Evolutionary conservation across 2,888 invertebrate genomes (phyloP), one percentile per base, ranked within the genome.

Genomic region (Sphinx pinastri): DNA sequence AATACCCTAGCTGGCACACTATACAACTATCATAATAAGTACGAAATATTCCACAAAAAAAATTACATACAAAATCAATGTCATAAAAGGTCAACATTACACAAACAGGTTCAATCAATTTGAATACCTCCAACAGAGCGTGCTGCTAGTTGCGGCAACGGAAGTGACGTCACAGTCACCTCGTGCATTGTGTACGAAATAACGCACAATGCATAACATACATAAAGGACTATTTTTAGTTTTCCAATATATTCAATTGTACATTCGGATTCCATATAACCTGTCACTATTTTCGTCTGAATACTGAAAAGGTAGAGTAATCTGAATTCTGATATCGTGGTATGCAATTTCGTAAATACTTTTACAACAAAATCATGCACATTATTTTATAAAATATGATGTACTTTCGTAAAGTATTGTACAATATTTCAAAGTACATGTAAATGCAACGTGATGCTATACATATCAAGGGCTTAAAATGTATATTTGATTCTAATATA

Each of bases 141-240:
- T 58, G 54, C 31, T 19, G 55, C 55, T 12, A 54, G 10, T 54
- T 19, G 25, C 58, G 71, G 84, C 84, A 87, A 76, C 90, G 91
- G 91, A 90, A 90, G 85, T 83, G 84, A 84, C 86, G 90, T 79
- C 87, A 87, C 82, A 88, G 83, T 90, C 90, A 87, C 88, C 86
- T 86, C 85, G 81, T 81, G 85, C 84, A 86, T 88, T 88, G 89
- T 88, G 80, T 84, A 85, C 82, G 69, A 81, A 80, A 79, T 77
- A 79, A 73, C 75, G 73, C 19, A 19, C 55, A 55, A 55, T 55
- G 55, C 55, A 73, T 70, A 68, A 73, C 74, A 75, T 72, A 77
- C 74, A 77, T 74, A 75, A 69, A 74, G 67, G 68, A 75, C 80
- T 81, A 82, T 82, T 80, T 81, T 77, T 81, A 82, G 75, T 73